Evolutionary conservation across 2,888 invertebrate genomes (phyloP), one percentile per base, ranked within the genome.

Genomic region (Ormyrus thymus): DNA sequence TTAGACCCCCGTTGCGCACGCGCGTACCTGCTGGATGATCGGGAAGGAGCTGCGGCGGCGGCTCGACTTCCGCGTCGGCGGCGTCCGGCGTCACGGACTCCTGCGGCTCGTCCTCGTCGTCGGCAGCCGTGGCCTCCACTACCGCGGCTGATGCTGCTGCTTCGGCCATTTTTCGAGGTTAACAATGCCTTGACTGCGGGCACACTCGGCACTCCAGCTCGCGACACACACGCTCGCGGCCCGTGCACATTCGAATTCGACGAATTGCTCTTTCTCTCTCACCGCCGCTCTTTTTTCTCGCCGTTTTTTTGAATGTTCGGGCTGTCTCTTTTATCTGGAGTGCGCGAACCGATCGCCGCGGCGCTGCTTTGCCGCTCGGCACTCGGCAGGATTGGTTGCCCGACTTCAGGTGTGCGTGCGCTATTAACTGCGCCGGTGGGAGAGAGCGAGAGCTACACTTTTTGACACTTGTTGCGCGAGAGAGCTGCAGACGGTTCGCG

Each of bases 401-500:
- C 45, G 53, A 10, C 53, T 51, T 43, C 29, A 66, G 53, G 53
- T 51, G 7, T 62, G 29, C 29, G 29, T 56, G n/a, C 5, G 7
- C n/a, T 56, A n/a, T 9, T 61, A 10, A 3, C 43, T 53, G 66
- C 66, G 53, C 43, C 7, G 2, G 51, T 45, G 9, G 46, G 29
- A 29, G 29, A 29, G 29, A 29, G 29, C 29, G 29, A 29, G 29
- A 29, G 29, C 29, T 29, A 29, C 29, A 3, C 29, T 29, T 29
- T 29, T 15, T 70, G 70, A 66, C 82, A 76, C 78, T 76, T 84
- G 83, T 81, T 82, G 82, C 72, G 78, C 83, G 70, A 29, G 10
- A 15, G 65, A 43, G 7, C 29, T 11, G 53, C 51, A 29, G 51
- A 51, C 51, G 7, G 65, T 29, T 13, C 8, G 43, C 46, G 13